Evolutionary conservation across 92 coral and sea anemone species (phyloP).

Genomic region (Paramuricea clavata): DNA sequence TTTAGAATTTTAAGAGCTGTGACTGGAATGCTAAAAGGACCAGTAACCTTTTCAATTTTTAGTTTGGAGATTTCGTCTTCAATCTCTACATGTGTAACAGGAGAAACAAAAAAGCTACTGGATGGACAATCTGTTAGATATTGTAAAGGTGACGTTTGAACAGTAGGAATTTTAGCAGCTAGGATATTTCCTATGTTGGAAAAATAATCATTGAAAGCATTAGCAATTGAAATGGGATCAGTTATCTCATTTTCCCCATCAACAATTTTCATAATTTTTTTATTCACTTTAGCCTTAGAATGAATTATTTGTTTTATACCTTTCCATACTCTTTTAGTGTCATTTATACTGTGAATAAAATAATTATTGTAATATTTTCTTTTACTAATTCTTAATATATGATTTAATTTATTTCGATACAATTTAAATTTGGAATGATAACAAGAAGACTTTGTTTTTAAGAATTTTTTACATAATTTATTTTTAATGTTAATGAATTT

Average conservation of each 20-base stretch:
- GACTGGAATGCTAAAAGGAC: too few species aligned
- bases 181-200: conserved; percentile 2
- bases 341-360: too few species aligned
- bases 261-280: background rate
- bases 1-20: too few species aligned
- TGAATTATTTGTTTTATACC: too few species aligned
- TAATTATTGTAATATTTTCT: too few species aligned
- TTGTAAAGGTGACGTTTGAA: too few species aligned
- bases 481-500: background rate
- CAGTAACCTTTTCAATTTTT: too few species aligned
- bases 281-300: background rate
- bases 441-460: background rate
- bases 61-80: too few species aligned
- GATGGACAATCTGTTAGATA: too few species aligned
- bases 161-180: background rate
- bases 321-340: too few species aligned
- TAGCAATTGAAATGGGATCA: background rate
- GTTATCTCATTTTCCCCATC: background rate
- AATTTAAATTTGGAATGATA: conserved; percentile 15
- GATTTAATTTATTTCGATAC: conserved; percentile 6
- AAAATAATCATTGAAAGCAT: conserved; percentile 16
- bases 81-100: background rate
- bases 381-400: too few species aligned
- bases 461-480: background rate
- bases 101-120: background rate